These are phyloP conservation scores for Chelidonichthys spinosus DNA, from an alignment of 2,797 vertebrate genomes.

Conservation along the genomic window DNA sequence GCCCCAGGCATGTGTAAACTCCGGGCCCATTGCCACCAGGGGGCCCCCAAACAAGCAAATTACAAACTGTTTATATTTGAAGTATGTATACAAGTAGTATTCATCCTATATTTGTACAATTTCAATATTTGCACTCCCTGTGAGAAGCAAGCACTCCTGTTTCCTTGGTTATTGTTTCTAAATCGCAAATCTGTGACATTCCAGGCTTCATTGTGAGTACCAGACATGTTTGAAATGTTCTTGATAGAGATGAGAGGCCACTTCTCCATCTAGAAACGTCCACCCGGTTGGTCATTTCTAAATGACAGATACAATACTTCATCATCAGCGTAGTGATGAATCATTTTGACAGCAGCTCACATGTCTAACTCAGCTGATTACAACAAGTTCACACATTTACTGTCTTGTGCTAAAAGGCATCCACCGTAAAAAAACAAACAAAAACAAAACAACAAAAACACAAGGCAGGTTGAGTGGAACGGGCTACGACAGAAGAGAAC, in stretches of 20 bases:
- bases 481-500: not conserved
- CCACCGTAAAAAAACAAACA: too few relatives aligned
- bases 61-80: not conserved
- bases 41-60: not conserved
- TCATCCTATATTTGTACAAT: not conserved
- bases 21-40: not conserved
- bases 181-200: not conserved
- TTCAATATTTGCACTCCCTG: not conserved
- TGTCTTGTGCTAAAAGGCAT: constrained; percentile 8
- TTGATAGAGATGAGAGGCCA: not conserved
- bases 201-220: not conserved
- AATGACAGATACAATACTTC: not conserved
- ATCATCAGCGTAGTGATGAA: not conserved
- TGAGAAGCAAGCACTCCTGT: not conserved
- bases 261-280: not conserved
- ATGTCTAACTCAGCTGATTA: constrained; percentile 16
- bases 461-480: constrained; percentile 20
- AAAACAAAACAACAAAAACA: too few relatives aligned
- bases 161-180: not conserved
- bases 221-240: not conserved
- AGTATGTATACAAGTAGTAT: not conserved
- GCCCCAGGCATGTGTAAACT: not conserved
- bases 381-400: constrained; percentile 49
- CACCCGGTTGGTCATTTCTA: not conserved
- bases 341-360: not conserved